Conservation (phyloP, 2,113 vertebrate genomes). For the Pachyramphus minor region DNA sequence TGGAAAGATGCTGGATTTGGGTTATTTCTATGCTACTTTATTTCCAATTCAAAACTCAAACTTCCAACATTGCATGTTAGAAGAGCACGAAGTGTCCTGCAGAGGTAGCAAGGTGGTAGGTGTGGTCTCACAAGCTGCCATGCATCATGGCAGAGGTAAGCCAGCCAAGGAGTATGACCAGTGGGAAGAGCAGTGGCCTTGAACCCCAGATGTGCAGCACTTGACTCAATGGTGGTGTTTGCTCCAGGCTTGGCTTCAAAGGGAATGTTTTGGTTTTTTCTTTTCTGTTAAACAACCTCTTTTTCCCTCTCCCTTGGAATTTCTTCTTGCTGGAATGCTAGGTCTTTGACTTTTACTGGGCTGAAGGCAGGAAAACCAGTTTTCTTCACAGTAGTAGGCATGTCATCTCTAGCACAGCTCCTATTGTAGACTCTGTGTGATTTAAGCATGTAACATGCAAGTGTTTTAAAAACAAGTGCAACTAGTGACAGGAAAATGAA, state of each 20-base stretch:
- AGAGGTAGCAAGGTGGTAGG: not conserved
- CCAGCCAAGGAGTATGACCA: not conserved
- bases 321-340: not conserved
- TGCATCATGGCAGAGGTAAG: not conserved
- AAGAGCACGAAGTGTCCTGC: not conserved
- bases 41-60: no score
- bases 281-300: not conserved
- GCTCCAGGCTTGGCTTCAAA: not conserved
- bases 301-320: not conserved
- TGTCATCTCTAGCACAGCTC: not conserved
- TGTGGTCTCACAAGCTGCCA: not conserved
- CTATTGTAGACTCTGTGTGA: not conserved
- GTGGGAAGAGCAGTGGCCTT: not conserved
- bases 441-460: not conserved
- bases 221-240: not conserved
- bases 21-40: not conserved
- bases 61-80: not conserved
- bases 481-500: not conserved
- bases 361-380: not conserved
- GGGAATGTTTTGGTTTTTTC: not conserved
- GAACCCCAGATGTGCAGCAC: not conserved
- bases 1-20: not conserved
- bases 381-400: not conserved
- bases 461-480: not conserved
- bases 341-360: not conserved